Percentiles rank a stretch among this genome's conserved stretches.
phyloP scores from a whole-genome alignment of 2,113 vertebrate genomes.

The Malurus melanocephalus region DNA sequence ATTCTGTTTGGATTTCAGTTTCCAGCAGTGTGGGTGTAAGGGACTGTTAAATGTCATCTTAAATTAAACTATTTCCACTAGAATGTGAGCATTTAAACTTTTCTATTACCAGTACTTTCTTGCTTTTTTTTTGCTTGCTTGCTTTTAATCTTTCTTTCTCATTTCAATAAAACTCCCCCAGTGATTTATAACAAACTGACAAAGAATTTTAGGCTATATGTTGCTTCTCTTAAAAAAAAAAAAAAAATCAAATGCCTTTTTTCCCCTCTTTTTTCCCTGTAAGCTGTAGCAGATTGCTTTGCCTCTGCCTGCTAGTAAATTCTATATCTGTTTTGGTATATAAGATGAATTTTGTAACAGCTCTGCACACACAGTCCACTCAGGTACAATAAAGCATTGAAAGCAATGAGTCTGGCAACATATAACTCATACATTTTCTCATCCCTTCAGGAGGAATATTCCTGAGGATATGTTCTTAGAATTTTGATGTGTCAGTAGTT shows the following conservation, averaged over 20 bases:
- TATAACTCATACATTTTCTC: neutral
- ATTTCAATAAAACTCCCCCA: neutral
- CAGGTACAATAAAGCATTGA: neutral
- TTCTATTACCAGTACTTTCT: neutral
- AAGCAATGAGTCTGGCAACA: neutral
- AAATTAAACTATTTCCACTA: neutral
- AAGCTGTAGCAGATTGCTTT: neutral
- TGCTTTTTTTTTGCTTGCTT: neutral
- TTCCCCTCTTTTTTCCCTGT: neutral
- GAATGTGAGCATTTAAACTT: neutral
- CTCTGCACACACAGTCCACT: neutral
- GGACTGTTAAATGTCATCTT: neutral
- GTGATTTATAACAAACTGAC: neutral
- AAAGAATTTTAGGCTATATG: neutral
- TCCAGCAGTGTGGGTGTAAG: neutral
- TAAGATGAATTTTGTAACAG: neutral
- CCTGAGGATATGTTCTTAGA: neutral
- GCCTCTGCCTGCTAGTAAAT: neutral
- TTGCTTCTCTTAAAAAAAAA: neutral
- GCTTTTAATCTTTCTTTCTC: neutral
- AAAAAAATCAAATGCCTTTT: no score
- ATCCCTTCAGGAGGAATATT: neutral
- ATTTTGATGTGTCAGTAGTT: conserved; percentile 42
- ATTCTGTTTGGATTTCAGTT: neutral
- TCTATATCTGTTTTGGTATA: neutral